Percentiles rank a stretch among this genome's conserved stretches.
Conservation (phyloP, 2,113 vertebrate species). For the Microcebus jonahi region DNA sequence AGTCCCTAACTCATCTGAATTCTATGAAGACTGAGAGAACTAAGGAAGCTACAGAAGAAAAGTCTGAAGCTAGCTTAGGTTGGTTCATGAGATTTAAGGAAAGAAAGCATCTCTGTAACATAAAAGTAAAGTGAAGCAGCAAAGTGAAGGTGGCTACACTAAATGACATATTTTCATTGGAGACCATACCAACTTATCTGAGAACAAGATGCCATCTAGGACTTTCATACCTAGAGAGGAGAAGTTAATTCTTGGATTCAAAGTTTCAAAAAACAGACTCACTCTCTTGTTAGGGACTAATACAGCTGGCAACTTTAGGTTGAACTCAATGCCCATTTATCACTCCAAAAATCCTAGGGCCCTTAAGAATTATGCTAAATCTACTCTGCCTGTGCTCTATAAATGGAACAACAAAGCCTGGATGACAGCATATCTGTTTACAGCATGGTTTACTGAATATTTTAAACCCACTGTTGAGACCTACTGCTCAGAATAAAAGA, state of each 20-base stretch:
- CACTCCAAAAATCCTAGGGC: background rate
- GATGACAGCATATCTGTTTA: background rate
- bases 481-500: background rate
- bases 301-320: background rate
- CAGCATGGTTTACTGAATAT: background rate
- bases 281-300: background rate
- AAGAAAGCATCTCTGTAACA: background rate
- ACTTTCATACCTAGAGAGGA: background rate
- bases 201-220: background rate
- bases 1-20: background rate
- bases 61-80: background rate
- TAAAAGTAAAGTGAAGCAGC: background rate
- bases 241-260: background rate
- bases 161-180: background rate
- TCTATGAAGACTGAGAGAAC: background rate
- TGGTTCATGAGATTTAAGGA: background rate
- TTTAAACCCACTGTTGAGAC: background rate
- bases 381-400: background rate
- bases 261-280: background rate
- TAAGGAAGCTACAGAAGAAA: background rate
- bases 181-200: background rate
- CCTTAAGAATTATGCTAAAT: background rate
- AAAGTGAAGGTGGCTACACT: background rate
- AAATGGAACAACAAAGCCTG: background rate
- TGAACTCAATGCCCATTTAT: background rate